A percentile compares a stretch with the other conserved stretches of the same genome.
Evolutionary conservation across 2,888 invertebrate species (phyloP).

Genomic region (Sphaerophoria taeniata): DNA sequence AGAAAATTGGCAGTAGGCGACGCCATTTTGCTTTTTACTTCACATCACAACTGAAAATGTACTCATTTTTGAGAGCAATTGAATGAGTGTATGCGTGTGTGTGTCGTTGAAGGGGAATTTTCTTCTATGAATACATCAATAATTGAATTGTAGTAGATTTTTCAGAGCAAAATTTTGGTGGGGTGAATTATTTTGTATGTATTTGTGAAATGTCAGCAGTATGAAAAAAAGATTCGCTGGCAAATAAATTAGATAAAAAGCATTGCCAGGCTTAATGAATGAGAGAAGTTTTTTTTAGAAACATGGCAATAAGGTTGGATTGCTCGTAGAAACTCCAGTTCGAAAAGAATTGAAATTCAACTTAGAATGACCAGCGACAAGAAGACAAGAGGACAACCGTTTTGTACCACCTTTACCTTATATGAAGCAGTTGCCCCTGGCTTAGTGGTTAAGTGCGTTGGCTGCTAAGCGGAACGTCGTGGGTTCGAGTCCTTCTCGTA

Average conservation of each 20-base stretch:
- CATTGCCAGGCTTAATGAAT: slow-evolving; percentile 38
- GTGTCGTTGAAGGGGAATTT: slow-evolving; percentile 56
- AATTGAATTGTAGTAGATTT: slow-evolving; percentile 59
- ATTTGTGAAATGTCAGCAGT: slow-evolving; percentile 16
- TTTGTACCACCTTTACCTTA: too few relatives aligned
- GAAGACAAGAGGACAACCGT: too few relatives aligned
- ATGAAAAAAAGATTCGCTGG: slow-evolving; percentile 59
- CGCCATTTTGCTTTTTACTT: slow-evolving; percentile 79
- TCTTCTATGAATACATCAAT: slow-evolving; percentile 21
- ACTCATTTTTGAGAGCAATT: slow-evolving; percentile 7
- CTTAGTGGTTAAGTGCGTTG: too few relatives aligned
- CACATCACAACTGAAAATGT: slow-evolving; percentile 46
- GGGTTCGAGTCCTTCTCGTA: too few relatives aligned
- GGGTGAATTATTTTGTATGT: slow-evolving; percentile 7
- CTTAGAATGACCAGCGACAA: too few relatives aligned
- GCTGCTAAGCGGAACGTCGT: too few relatives aligned
- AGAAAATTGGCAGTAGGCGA: slow-evolving; percentile 82
- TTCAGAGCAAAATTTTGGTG: background rate
- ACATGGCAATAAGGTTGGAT: too few relatives aligned
- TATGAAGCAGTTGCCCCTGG: too few relatives aligned
- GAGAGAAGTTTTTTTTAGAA: background rate
- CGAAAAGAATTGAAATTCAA: too few relatives aligned
- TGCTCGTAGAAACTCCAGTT: too few relatives aligned
- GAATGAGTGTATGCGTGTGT: background rate
- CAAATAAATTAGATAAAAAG: slow-evolving; percentile 32